These are phyloP conservation scores for Thamnophis sirtalis DNA, from an alignment of 2,113 vertebrate genomes.

Conservation along the genomic window DNA sequence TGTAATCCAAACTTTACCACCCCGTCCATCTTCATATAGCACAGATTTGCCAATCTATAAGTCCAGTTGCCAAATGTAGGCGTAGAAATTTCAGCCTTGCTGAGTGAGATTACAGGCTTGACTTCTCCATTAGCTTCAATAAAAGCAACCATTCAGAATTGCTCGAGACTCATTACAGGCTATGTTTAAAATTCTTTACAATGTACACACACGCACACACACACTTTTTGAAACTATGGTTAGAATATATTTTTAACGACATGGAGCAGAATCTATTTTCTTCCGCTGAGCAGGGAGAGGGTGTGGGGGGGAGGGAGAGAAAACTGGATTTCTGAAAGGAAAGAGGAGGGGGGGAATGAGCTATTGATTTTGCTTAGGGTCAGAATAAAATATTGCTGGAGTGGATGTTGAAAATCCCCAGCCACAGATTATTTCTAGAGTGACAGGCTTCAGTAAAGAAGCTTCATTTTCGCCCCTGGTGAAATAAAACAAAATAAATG, in stretches of 20 bases:
- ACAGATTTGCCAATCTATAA: slow-evolving; percentile 2
- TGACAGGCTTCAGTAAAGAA: slow-evolving; percentile 49
- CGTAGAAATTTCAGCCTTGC: slow-evolving; percentile 28
- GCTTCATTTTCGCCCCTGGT: slow-evolving; percentile 37
- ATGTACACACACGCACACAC: not conserved
- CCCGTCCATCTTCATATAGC: not conserved
- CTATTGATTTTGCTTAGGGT: slow-evolving; percentile 64
- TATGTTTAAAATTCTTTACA: slow-evolving; percentile 45
- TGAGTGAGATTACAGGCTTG: slow-evolving; percentile 56
- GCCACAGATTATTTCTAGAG: slow-evolving; percentile 53
- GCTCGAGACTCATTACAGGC: slow-evolving; percentile 61
- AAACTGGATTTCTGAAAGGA: slow-evolving; percentile 55
- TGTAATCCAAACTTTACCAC: not conserved
- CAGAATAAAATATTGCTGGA: slow-evolving; percentile 65
- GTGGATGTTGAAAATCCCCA: slow-evolving; percentile 58
- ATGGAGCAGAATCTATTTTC: slow-evolving; percentile 57
- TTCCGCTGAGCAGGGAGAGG: slow-evolving; percentile 38
- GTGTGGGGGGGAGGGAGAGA: not conserved
- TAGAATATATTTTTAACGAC: slow-evolving; percentile 65
- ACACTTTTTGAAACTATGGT: slow-evolving; percentile 60
- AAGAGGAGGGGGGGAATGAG: slow-evolving; percentile 38
- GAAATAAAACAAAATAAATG: slow-evolving; percentile 61
- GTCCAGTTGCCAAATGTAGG: not conserved
- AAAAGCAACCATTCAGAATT: slow-evolving; percentile 62
- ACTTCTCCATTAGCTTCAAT: slow-evolving; percentile 65